Evolutionary conservation across 2,113 vertebrate genomes (phyloP), one percentile per base, ranked within the genome.

Genomic region (Ifrita kowaldi): DNA sequence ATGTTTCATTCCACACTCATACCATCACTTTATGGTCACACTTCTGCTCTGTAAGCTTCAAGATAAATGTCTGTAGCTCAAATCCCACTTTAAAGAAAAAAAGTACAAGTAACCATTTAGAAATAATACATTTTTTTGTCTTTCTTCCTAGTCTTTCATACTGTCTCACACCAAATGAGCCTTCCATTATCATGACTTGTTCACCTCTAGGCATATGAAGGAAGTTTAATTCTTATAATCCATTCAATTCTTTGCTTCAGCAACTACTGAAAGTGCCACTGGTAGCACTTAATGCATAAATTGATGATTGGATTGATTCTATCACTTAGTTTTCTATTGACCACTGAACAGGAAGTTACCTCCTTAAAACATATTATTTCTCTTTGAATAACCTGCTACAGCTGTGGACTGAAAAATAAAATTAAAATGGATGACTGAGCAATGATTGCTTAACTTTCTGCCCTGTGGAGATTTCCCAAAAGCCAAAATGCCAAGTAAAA

Each of bases 181-280:
- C 68, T 67, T 84, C 68, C 42, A 75, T 87, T 91, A 84, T 63
- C 87, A 69, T 8, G 33, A 47, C 65, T 67, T 74, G 39, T 27
- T 84, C 56, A 87, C 59, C 73, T 89, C 81, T 70, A 69, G 56
- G 52, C 35, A 49, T 52, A 81, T 55, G 65, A 91, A 70, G 30
- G 23, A 86, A 89, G 33, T 89, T 89, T 89, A 93, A 91, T 89
- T 80, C 84, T 50, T 64, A 41, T 37, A 89, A 96, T 75, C 70
- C 56, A 64, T 91, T 92, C 59, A 62, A 52, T 84, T n/a, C 63
- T 84, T 56, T 70, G 56, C 65, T 89, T 74, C 87, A 77, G 67
- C 71, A 90, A 60, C 91, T 64, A 77, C n/a, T n/a, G 24, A 49
- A 81, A 89, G 69, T 84, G 50, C 47, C 87, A 92, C 55, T 49